phyloP scores from a whole-genome alignment of 1,140 invertebrate genomes.

The Sinella curviseta region DNA sequence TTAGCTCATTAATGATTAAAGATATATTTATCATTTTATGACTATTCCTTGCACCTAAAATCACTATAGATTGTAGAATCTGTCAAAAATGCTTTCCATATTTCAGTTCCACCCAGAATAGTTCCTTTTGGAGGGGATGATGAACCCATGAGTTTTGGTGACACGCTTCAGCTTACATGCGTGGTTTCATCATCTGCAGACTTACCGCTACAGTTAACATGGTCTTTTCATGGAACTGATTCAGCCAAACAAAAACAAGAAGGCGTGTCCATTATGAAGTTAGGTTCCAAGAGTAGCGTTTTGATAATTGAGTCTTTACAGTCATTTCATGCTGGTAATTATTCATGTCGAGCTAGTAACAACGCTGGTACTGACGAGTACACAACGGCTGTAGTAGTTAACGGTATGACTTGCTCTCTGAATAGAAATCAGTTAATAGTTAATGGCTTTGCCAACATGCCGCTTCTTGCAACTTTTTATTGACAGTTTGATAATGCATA shows the following conservation, averaged over 20 bases:
- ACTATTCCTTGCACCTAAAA: too few relatives aligned
- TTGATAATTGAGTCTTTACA: slow-evolving; percentile 56
- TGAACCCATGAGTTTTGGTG: slow-evolving; percentile 53
- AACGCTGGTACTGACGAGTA: slow-evolving; percentile 33
- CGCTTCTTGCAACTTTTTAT: too few relatives aligned
- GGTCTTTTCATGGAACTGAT: slow-evolving; percentile 67
- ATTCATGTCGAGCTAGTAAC: slow-evolving; percentile 59
- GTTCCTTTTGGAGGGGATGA: slow-evolving; percentile 46
- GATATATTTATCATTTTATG: too few relatives aligned
- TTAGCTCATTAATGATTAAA: too few relatives aligned
- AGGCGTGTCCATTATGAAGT: slow-evolving; percentile 49
- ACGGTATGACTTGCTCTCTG: slow-evolving; percentile 24
- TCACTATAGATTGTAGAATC: not conserved
- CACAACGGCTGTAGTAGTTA: slow-evolving; percentile 23
- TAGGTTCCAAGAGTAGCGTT: slow-evolving; percentile 50
- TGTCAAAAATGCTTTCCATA: not conserved
- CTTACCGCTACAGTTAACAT: slow-evolving; percentile 73
- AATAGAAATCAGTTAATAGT: not conserved
- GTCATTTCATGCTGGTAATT: slow-evolving; percentile 63
- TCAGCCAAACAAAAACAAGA: slow-evolving; percentile 52
- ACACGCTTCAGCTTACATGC: slow-evolving; percentile 65
- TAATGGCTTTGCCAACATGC: too few relatives aligned
- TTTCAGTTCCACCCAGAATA: slow-evolving; percentile 51
- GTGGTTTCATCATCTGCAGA: slow-evolving; percentile 77
- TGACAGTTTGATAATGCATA: too few relatives aligned